A percentile compares a stretch with the other conserved stretches of the same genome.
These are phyloP conservation scores for Caenorhabditis inopinata DNA, from an alignment of 1,140 invertebrate species.

Conservation along the genomic window DNA sequence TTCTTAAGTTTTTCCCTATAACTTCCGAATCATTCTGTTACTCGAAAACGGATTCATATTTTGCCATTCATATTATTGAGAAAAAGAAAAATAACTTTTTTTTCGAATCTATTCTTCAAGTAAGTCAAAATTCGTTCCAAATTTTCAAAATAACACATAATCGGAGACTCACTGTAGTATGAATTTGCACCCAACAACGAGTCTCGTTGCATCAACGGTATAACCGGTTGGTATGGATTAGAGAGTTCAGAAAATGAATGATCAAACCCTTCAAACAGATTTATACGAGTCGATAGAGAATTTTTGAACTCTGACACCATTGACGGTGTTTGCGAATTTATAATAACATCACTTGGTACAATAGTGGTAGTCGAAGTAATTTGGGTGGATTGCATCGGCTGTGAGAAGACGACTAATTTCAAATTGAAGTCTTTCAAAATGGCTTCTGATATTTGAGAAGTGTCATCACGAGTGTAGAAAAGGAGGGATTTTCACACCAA, in stretches of 20 bases:
- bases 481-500: conserved; percentile 22
- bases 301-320: neutral
- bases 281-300: neutral
- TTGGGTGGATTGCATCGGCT: neutral
- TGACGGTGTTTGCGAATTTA: neutral
- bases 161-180: neutral
- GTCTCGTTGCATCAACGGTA: neutral
- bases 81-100: too few relatives aligned
- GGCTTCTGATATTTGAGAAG: conserved; percentile 10
- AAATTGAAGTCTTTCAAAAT: neutral
- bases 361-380: neutral
- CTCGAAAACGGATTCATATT: too few relatives aligned
- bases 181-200: neutral
- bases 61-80: too few relatives aligned
- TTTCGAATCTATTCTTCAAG: too few relatives aligned
- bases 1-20: too few relatives aligned
- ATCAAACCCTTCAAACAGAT: neutral
- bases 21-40: too few relatives aligned
- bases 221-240: conserved; percentile 17
- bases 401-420: neutral
- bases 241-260: conserved; percentile 26
- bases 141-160: neutral
- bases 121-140: too few relatives aligned
- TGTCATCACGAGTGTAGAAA: neutral
- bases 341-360: neutral